Conservation (phyloP, 2,113 vertebrate species). For the Anser cygnoides region DNA sequence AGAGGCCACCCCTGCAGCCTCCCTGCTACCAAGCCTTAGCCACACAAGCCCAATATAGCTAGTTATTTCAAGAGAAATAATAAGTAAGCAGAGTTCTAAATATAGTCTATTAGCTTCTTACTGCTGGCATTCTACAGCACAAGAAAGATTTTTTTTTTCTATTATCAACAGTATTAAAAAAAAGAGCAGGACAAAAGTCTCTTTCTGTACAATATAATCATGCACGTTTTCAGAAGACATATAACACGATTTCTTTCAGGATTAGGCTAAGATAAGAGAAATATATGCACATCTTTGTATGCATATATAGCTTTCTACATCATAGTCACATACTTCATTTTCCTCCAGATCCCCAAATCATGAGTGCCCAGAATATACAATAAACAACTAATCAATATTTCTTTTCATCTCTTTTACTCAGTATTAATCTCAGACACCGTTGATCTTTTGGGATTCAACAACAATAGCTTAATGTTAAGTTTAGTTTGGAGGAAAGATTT, state of each 20-base stretch:
- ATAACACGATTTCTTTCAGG: not conserved
- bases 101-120: not conserved
- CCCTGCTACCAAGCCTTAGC: too few species aligned
- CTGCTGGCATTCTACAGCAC: not conserved
- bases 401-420: conserved; percentile 20
- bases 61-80: not conserved
- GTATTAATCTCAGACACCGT: not conserved
- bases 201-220: not conserved
- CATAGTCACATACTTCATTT: not conserved
- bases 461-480: not conserved
- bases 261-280: not conserved
- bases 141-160: not conserved
- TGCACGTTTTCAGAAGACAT: not conserved
- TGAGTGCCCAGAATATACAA: not conserved
- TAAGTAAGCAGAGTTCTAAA: not conserved
- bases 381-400: not conserved
- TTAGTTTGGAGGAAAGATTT: not conserved
- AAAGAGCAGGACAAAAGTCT: not conserved
- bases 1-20: too few species aligned
- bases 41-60: not conserved
- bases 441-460: not conserved
- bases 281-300: not conserved
- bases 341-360: not conserved
- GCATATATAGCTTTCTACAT: not conserved
- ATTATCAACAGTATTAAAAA: not conserved